Evolutionary conservation across 2,888 invertebrate species (phyloP).

Genomic region (Acanthoscelides obtectus): DNA sequence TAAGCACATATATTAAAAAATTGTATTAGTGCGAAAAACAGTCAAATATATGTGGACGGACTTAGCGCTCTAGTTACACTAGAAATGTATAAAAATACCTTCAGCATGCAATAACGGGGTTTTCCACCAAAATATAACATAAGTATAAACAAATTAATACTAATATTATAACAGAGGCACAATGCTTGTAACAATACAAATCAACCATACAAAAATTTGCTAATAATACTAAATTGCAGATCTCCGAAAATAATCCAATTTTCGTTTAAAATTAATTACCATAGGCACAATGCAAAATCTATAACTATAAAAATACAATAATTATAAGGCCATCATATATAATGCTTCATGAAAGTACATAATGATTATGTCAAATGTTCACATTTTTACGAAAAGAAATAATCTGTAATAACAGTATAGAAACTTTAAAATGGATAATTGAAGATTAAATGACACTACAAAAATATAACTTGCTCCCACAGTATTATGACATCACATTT

Average conservation of each 20-base stretch:
- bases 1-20: background rate
- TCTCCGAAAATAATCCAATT: background rate
- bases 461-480: background rate
- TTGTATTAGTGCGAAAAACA: background rate
- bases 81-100: background rate
- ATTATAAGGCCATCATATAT: background rate
- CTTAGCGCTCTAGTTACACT: background rate
- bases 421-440: background rate
- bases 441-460: background rate
- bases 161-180: background rate
- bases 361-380: background rate
- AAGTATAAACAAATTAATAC: background rate
- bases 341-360: background rate
- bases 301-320: background rate
- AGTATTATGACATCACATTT: too few relatives aligned
- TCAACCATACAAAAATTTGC: background rate
- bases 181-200: background rate
- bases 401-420: background rate
- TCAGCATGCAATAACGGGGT: background rate
- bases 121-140: background rate
- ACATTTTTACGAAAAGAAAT: background rate
- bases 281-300: background rate
- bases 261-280: background rate
- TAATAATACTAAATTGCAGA: background rate
- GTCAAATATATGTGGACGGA: background rate